Base-by-base conservation (phyloP, 2,888 invertebrate species). In the Hyppa rectilinea region DNA sequence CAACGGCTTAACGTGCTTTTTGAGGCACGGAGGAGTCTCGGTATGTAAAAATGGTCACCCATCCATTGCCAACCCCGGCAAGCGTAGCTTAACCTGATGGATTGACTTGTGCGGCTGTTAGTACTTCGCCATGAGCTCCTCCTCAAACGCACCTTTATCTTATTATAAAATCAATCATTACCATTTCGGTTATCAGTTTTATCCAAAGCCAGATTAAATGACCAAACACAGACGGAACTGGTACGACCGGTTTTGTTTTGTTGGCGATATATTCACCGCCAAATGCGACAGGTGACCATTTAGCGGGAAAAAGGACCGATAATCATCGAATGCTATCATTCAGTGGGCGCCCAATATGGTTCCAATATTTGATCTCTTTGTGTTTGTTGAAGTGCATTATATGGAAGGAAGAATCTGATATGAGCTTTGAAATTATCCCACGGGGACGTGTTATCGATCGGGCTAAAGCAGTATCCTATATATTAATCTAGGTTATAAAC, bases 181-280 rank as follows among this genome's bases (percentile, higher is more conserved):
- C 62, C 10, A 65, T 62, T 64, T 70, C 69, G 49, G 58, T 56
- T 38, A 74, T 76, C 65, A 62, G 34, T 62, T 68, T 67, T 47
- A 69, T 68, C 52, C 49, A 72, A 70, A 75, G 68, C 66, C 68
- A 80, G 60, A 80, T 80, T 63, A 71, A 65, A 73, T 70, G 56
- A 10, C 71, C 67, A 78, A 80, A 75, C 31, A 64, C 60, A 55
- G 62, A 60, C 36, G 14, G 20, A 67, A 79, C 82, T 64, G 70
- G 81, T 79, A 20, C 0, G 20, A 78, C 85, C 59, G 58, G 82
- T 72, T 69, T 10, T 56, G 56, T 81, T 71, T 63, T 20, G 49
- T 23, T 64, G 47, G 20, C 55, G 17, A 68, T 68, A 78, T 72
- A 81, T 75, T 73, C 38, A 49, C 61, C 31, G 50, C 75, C 52